Base-by-base conservation (phyloP, 2,888 invertebrate genomes). In the Onchidella celtica region DNA sequence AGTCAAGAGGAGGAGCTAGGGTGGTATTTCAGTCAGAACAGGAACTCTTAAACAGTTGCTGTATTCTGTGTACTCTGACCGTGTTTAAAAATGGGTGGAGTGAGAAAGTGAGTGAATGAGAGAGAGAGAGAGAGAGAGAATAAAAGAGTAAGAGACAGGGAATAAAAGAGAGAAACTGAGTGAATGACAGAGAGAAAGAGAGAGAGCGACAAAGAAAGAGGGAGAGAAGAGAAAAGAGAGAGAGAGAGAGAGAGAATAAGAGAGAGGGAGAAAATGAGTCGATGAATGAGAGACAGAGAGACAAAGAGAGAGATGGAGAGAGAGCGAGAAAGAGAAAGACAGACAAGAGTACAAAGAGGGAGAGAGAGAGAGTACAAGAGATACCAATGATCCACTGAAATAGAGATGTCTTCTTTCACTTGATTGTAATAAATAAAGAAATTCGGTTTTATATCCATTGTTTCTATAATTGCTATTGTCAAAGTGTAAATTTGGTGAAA, bases 141-240 rank as follows among this genome's bases (percentile, higher is more conserved):
- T 0, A 66, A 38, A 32, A 29, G 55, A 66, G 66, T 21, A 57
- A 66, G 24, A 55, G 68, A 66, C 38, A 32, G 68, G 55, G 29
- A 40, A 14, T 29, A 6, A 63, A 40, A 66, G n/a, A 66, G 40
- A 76, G n/a, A n/a, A n/a, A n/a, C n/a, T n/a, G n/a, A n/a, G n/a
- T n/a, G n/a, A n/a, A n/a, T n/a, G n/a, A n/a, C n/a, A 76, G 66
- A 65, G 38, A 34, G 24, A 32, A 68, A 75, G 38, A 75, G 38
- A 63, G 29, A 40, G 65, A 75, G 29, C 29, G 36, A 75, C 14
- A 65, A 34, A 36, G 38, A 34, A 29, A 27, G 38, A 68, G 34
- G 68, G 34, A 38, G 68, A 34, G 34, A 17, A 68, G 17, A n/a
- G 68, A 34, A 68, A 32, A 68, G n/a, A 38, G 38, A 69, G 38